Conservation (phyloP, 2,888 invertebrate genomes). For the Drosophila melanosoma region DNA sequence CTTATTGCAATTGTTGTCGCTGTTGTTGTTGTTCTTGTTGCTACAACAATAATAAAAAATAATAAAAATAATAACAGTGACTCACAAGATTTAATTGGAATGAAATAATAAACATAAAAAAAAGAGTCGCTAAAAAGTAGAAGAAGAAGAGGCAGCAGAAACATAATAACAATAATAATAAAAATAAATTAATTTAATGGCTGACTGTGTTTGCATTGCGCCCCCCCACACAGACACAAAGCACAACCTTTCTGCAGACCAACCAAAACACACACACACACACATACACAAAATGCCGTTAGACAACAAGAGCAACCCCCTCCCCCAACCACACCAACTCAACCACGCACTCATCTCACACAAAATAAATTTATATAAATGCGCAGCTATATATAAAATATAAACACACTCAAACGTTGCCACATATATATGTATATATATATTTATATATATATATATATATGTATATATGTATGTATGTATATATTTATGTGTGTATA, state of each 20-base stretch:
- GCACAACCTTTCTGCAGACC: constrained; percentile 18
- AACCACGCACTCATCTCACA: constrained; percentile 1
- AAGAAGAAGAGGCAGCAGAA: constrained; percentile 31
- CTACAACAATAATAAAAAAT: constrained; percentile 31
- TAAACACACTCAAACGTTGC: background rate
- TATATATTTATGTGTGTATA: background rate
- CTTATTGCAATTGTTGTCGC: constrained; percentile 25
- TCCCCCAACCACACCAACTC: background rate
- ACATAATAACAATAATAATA: constrained; percentile 80
- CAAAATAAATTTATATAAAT: constrained; percentile 55
- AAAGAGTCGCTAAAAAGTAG: constrained; percentile 43
- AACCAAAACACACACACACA: background rate
- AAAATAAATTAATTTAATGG: constrained; percentile 83
- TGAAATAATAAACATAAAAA: constrained; percentile 76
- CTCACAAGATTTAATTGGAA: constrained; percentile 81
- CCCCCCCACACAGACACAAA: constrained; percentile 9
- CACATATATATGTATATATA: background rate
- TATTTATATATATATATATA: background rate
- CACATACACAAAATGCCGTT: constrained; percentile 9
- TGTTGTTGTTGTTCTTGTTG: constrained; percentile 11
- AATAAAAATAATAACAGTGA: constrained; percentile 33
- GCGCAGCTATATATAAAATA: constrained; percentile 22
- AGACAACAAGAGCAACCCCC: constrained; percentile 12
- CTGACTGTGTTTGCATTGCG: constrained; percentile 45
- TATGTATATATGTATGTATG: background rate